These are phyloP conservation scores for Sipha flava DNA, from an alignment of 1,140 invertebrate genomes.

Conservation along the genomic window DNA sequence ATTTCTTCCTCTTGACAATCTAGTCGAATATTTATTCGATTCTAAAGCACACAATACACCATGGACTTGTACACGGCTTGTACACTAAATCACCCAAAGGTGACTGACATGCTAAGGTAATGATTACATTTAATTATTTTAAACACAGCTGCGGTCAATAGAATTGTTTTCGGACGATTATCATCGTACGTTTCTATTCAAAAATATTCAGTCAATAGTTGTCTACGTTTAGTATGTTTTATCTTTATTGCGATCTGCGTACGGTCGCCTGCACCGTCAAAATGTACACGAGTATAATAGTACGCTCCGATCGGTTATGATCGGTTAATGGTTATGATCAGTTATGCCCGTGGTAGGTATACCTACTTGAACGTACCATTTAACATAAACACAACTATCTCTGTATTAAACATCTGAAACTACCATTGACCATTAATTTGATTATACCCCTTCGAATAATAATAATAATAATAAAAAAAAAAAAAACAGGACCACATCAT, in stretches of 20 bases:
- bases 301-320: neutral
- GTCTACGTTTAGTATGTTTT: neutral
- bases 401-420: neutral
- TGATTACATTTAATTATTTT: neutral
- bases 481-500: neutral
- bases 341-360: too few relatives aligned
- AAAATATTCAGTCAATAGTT: neutral
- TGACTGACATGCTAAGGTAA: neutral
- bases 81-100: constrained; percentile 9
- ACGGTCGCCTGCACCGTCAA: neutral
- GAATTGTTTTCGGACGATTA: neutral
- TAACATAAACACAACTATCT: neutral
- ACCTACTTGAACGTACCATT: neutral
- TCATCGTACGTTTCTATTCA: neutral
- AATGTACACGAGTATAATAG: neutral
- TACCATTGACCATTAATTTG: neutral
- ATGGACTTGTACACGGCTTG: constrained; percentile 14
- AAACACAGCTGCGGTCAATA: too few relatives aligned
- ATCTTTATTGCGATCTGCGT: neutral
- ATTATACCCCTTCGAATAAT: neutral
- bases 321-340: neutral
- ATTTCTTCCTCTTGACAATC: too few relatives aligned
- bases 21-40: too few relatives aligned
- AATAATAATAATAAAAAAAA: neutral
- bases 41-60: neutral